Evolutionary conservation across 1,140 invertebrate genomes (phyloP).

Genomic region (Drosophila murphyi): DNA sequence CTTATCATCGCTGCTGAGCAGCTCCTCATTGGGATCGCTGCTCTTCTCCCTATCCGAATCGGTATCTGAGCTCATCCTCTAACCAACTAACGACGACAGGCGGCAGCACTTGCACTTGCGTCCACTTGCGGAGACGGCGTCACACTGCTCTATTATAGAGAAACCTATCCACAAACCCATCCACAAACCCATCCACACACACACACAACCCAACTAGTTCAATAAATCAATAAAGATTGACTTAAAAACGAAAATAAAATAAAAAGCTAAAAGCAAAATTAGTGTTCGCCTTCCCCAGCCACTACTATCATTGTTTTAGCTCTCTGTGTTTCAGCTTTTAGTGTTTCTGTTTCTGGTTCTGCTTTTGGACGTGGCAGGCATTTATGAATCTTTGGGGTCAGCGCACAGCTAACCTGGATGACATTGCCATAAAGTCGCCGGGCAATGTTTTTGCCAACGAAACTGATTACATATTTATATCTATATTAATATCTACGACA

Average conservation of each 20-base stretch:
- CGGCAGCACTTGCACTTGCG: conserved; percentile 19
- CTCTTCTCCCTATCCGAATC: conserved; percentile 67
- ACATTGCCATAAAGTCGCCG: conserved; percentile 45
- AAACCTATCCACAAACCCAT: conserved; percentile 29
- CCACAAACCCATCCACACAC: not conserved
- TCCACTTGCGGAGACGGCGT: conserved; percentile 21
- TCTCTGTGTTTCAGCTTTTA: conserved; percentile 9
- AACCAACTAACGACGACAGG: not conserved
- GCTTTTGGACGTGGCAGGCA: not conserved
- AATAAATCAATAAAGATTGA: conserved; percentile 79
- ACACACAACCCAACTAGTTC: conserved; percentile 15
- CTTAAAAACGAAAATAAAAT: conserved; percentile 31
- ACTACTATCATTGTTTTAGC: conserved; percentile 38
- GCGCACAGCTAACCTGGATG: conserved; percentile 35
- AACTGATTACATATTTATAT: conserved; percentile 14
- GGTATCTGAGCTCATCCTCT: conserved; percentile 50
- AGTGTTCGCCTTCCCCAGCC: not conserved
- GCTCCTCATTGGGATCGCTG: conserved; percentile 75
- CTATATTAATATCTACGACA: conserved; percentile 5
- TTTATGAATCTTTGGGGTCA: conserved; percentile 26
- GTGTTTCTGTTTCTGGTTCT: not conserved
- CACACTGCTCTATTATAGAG: conserved; percentile 45
- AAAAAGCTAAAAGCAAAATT: conserved; percentile 30
- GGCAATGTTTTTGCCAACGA: conserved; percentile 18
- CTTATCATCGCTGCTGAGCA: conserved; percentile 72